These are phyloP conservation scores for Pocillopora grandis DNA, from an alignment of 92 coral and sea anemone species.

Conservation along the genomic window DNA sequence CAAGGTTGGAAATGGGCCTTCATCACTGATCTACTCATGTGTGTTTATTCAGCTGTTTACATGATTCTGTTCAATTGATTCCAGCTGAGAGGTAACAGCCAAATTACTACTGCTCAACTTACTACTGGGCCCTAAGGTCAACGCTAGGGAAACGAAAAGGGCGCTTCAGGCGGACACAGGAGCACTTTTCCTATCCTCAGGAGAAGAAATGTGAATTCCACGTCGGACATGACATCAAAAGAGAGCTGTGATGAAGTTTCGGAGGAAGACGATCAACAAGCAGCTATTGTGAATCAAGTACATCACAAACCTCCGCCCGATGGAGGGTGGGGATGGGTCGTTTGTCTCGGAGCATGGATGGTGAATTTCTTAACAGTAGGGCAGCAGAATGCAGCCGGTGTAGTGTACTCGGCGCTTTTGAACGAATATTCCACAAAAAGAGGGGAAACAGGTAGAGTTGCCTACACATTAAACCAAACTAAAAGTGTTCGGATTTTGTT, in stretches of 20 bases:
- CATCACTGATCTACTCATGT: too few relatives aligned
- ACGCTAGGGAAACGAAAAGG: not conserved
- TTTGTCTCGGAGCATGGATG: conserved; percentile 17
- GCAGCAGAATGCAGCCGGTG: conserved; percentile 37
- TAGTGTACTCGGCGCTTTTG: conserved; percentile 27
- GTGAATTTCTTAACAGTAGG: conserved; percentile 35
- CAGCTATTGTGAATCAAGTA: not conserved
- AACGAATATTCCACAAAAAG: conserved; percentile 20
- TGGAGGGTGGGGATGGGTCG: conserved; percentile 36
- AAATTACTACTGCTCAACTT: too few relatives aligned
- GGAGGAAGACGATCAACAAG: not conserved
- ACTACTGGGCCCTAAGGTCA: not conserved
- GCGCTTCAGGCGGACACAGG: too few relatives aligned
- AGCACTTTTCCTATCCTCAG: not conserved
- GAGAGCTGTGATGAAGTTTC: not conserved
- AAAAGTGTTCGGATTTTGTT: too few relatives aligned
- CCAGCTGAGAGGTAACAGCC: too few relatives aligned
- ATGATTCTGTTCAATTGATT: too few relatives aligned
- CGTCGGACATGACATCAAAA: not conserved
- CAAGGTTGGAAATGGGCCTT: too few relatives aligned
- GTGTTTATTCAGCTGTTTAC: too few relatives aligned
- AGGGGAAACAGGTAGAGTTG: conserved; percentile 35
- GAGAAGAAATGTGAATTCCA: not conserved
- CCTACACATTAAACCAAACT: too few relatives aligned
- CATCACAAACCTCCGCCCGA: not conserved